These are phyloP conservation scores for Ichneumon xanthorius DNA, from an alignment of 2,888 invertebrate genomes.

Conservation along the genomic window DNA sequence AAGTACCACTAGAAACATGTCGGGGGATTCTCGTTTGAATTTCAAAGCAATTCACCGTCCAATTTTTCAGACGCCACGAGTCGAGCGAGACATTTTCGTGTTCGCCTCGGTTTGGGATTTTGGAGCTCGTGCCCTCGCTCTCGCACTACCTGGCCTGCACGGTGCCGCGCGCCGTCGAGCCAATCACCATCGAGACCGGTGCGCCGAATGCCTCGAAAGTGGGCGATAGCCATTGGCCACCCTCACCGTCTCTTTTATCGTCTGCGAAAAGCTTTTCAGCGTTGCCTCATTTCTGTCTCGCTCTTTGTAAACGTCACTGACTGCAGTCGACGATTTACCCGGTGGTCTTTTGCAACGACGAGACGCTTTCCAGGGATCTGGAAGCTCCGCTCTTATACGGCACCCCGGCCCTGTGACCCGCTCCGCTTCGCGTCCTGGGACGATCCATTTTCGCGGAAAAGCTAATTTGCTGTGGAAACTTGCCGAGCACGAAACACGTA, in stretches of 20 bases:
- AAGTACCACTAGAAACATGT: too few species aligned
- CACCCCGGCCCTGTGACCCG: slow-evolving; percentile 21
- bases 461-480: slow-evolving; percentile 80
- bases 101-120: too few species aligned
- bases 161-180: too few species aligned
- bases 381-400: not conserved
- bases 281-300: slow-evolving; percentile 43
- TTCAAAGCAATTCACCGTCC: too few species aligned
- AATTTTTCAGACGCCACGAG: too few species aligned
- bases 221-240: not conserved
- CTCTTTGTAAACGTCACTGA: slow-evolving; percentile 63
- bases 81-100: too few species aligned
- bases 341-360: slow-evolving; percentile 24
- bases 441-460: slow-evolving; percentile 77
- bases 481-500: slow-evolving; percentile 74
- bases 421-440: slow-evolving; percentile 56
- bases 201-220: too few species aligned
- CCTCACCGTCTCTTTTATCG: not conserved
- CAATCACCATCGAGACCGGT: too few species aligned
- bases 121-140: too few species aligned
- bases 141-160: too few species aligned
- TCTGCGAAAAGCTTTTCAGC: slow-evolving; percentile 41
- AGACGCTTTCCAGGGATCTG: slow-evolving; percentile 48
- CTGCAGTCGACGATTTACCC: slow-evolving; percentile 30
- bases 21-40: too few species aligned